Base-by-base conservation (phyloP, 2,888 invertebrate species). In the Lasioglossum pauxillum region DNA sequence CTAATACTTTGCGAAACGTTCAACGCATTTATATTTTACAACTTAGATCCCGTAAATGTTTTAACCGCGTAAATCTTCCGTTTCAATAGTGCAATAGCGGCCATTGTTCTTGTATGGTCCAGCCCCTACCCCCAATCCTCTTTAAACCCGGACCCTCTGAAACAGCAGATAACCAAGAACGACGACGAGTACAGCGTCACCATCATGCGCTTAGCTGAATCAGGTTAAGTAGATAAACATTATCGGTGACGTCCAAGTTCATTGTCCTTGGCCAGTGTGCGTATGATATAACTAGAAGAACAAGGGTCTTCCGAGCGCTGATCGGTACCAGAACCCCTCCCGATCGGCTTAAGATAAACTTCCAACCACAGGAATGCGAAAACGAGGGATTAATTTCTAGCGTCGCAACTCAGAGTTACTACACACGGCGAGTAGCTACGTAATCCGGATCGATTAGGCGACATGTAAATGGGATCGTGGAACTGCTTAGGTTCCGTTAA, bases 91-190 rank as follows among this genome's bases (percentile, higher is more conserved):
- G 35, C 38, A 69, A 10, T 12, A 12, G 38, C 23, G 35, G 67
- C 2, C 23, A 19, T 67, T 67, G 67, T 67, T 23, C 67, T 67
- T 67, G 67, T 10, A 69, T 41, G 35, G 41, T 35, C 41, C 49
- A 16, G 27, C 35, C 31, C 19, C 67, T 27, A 8, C n/a, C 49
- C 38, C 31, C 53, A 27, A 72, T 57, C 75, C 76, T 38, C 80
- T 82, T 80, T 78, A 60, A 78, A 76, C n/a, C 64, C 10, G 41
- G 19, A 81, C 41, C 79, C 78, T 77, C 77, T 85, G 78, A 83
- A 84, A 92, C 88, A 92, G 89, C 92, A 92, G 91, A 93, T 94
- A 94, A 92, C 90, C 89, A 83, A 76, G 82, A 83, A 82, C 88
- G 84, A 83, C 83, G 88, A 90, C 83, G 90, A 90, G 90, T 89